Percentiles rank a stretch among this genome's conserved stretches.
phyloP scores from a whole-genome alignment of 2,113 vertebrate species.

The Struthidea cinerea region DNA sequence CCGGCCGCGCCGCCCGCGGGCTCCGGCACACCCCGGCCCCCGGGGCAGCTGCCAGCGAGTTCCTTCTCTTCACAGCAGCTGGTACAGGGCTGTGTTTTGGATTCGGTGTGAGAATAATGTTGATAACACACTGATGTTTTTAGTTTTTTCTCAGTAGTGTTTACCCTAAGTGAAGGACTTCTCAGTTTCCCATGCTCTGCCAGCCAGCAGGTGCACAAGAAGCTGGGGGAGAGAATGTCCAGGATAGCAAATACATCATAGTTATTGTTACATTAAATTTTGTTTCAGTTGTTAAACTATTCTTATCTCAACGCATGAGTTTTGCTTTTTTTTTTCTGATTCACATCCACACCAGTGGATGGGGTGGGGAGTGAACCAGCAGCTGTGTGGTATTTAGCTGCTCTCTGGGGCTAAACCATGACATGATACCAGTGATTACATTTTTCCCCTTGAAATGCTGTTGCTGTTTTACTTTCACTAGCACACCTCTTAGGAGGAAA shows the following conservation, averaged over 20 bases:
- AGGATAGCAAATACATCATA: background rate
- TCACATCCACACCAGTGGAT: background rate
- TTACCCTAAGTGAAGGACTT: background rate
- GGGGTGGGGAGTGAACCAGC: background rate
- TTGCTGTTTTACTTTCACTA: background rate
- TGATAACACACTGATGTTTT: background rate
- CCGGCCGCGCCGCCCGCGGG: background rate
- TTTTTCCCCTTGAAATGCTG: background rate
- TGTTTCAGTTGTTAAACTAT: background rate
- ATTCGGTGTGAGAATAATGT: accelerated
- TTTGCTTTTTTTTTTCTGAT: background rate
- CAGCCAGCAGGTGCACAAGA: background rate
- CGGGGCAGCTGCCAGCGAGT: accelerated
- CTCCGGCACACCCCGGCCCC: background rate
- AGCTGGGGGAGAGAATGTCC: background rate
- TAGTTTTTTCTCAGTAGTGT: background rate
- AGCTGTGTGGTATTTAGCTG: background rate
- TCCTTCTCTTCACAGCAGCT: accelerated
- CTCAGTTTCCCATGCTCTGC: background rate
- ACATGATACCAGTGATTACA: too few relatives aligned
- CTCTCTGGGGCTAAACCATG: background rate
- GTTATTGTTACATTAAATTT: background rate
- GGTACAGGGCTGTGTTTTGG: accelerated
- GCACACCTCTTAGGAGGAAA: background rate
- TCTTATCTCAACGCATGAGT: background rate